Conservation (phyloP, 2,113 vertebrate genomes). For the Arothron firmamentum region DNA sequence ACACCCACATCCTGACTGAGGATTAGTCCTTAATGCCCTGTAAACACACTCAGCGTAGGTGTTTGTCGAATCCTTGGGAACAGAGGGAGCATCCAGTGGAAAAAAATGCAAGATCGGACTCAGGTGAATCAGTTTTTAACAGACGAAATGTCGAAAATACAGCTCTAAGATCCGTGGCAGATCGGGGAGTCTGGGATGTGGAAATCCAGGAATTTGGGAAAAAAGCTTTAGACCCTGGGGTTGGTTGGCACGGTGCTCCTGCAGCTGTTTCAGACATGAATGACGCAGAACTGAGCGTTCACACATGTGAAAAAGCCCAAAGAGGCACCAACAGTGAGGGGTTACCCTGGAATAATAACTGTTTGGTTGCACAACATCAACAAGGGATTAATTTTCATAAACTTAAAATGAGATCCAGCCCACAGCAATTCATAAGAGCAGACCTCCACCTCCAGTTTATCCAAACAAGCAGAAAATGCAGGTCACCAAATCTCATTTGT, state of each 20-base stretch:
- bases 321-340: neutral
- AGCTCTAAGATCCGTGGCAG: slow-evolving; percentile 52
- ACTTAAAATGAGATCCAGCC: slow-evolving; percentile 16
- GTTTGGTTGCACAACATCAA: slow-evolving; percentile 16
- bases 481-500: slow-evolving; percentile 51
- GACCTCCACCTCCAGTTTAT: slow-evolving; percentile 49
- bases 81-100: slow-evolving; percentile 13
- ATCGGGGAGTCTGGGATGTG: slow-evolving; percentile 56
- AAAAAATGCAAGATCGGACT: too few relatives aligned
- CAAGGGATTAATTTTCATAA: slow-evolving; percentile 18
- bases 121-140: too few relatives aligned
- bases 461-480: slow-evolving; percentile 57
- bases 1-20: slow-evolving; percentile 41
- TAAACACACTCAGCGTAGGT: slow-evolving; percentile 32
- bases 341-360: slow-evolving; percentile 3
- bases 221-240: slow-evolving; percentile 48
- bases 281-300: slow-evolving; percentile 35
- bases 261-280: slow-evolving; percentile 62
- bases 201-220: slow-evolving; percentile 70
- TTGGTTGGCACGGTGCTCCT: slow-evolving; percentile 30
- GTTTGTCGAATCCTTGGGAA: slow-evolving; percentile 14
- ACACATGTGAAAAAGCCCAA: neutral
- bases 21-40: slow-evolving; percentile 26
- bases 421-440: slow-evolving; percentile 14
- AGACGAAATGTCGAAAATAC: slow-evolving; percentile 36